Base-by-base conservation (phyloP, 2,113 vertebrate genomes). In the Nansenia antarctica region DNA sequence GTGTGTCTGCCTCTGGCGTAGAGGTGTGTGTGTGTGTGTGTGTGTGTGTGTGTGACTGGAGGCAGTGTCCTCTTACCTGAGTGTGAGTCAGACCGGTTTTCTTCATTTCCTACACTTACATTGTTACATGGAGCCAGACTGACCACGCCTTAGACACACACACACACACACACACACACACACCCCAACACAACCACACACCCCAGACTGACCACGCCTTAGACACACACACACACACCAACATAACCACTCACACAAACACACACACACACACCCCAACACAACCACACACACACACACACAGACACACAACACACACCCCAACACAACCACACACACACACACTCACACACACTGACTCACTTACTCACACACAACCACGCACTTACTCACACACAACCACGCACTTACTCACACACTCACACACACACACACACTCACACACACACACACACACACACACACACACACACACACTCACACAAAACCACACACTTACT, bases 261-360 rank as follows among this genome's bases (percentile, higher is more conserved):
- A 63, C 74, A 70, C 45, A 76, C 62, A 62, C 57, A 57, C 49
- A 70, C 62, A 70, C 45, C 54, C 39, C 9, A 39, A 26, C n/a
- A 26, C 67, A 55, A 29, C 32, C 60, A 55, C 62, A 52, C 27
- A 24, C 24, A n/a, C 34, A 24, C n/a, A 34, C 49, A 34, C 49
- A 69, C 63, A 74, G 74, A 72, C 62, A 76, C 58, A 60, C 26
- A 30, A 68, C 67, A 49, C 67, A 66, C 30, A 70, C 65, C 76
- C 62, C n/a, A 24, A 45, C 26, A 37, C 42, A 60, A 67, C 58
- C 70, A 71, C 26, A 5, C 35, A 37, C 35, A 37, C 35, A 37
- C 35, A 37, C 62, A 70, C 66, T 54, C 72, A 65, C 59, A 64
- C 73, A 62, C 65, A 69, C 37, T 34, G 65, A 31, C 65, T 63